Base-by-base conservation (phyloP, 2,113 vertebrate genomes). In the Otis tarda region DNA sequence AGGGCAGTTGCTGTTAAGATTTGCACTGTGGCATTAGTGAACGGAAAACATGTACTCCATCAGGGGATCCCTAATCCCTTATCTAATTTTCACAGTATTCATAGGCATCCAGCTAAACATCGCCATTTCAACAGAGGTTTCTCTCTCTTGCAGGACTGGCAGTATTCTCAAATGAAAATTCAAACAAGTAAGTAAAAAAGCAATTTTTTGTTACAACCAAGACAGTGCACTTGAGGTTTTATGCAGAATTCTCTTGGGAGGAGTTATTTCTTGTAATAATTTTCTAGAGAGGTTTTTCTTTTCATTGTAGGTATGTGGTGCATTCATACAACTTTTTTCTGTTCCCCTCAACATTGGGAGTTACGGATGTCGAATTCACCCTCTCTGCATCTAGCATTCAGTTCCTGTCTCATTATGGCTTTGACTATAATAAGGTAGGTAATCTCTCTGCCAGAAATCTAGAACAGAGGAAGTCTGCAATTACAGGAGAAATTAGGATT, bases 241-340 rank as follows among this genome's bases (percentile, higher is more conserved):
- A 35, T 35, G 9, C 30, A 18, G 37, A 56, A 27, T 21, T 64
- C 22, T 20, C 15, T 43, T 49, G 30, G 59, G 37, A 1, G 0
- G 23, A 78, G 35, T 78, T 89, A 49, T 9, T 78, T 74, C 53
- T 43, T 65, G 31, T 79, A 9, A n/a, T 69, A 31, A 24, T 45
- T 15, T 80, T 83, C 57, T 59, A 77, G 50, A 79, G 30, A 47
- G 23, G 8, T 65, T 64, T 94, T 80, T 41, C 27, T 79, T 89
- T 57, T 47, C 6, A 4, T 83, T 89, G 45, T 83, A 98, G 98
- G 95, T 98, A 98, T 61, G 17, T 97, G 53, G 97, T 97, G 22
- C 97, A 98, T 92, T 97, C 97, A 0, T 98, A 97, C 91, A 98
- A 98, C 93, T 98, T 98, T 55, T 98, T 98, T 71, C 97, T 98